A percentile compares a stretch with the other conserved stretches of the same genome.
These are phyloP conservation scores for Rhinopomastus cyanomelas DNA, from an alignment of 2,113 vertebrate genomes.

Conservation along the genomic window DNA sequence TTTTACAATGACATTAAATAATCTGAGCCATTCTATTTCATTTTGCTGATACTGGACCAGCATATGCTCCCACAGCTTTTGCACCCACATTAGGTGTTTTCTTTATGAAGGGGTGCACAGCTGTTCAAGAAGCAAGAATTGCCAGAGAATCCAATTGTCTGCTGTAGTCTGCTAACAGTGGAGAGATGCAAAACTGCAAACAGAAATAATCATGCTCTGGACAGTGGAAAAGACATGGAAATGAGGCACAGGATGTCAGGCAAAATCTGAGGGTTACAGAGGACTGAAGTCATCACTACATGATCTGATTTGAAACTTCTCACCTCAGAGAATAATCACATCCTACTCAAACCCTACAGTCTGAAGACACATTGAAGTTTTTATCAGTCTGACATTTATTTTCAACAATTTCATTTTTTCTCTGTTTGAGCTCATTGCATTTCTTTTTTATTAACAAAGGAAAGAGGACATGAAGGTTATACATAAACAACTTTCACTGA, in stretches of 20 bases:
- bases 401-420: background rate
- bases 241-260: background rate
- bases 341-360: background rate
- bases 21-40: background rate
- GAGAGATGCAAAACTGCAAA: background rate
- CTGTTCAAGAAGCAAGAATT: background rate
- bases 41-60: background rate
- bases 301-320: conserved; percentile 2
- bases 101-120: background rate
- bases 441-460: conserved; percentile 22
- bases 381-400: conserved; percentile 42
- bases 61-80: background rate
- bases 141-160: background rate
- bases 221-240: background rate
- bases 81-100: background rate
- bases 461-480: background rate
- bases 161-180: background rate
- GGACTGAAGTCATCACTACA: background rate
- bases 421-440: background rate
- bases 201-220: background rate
- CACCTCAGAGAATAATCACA: background rate
- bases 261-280: background rate
- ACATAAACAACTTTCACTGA: background rate
- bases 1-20: background rate
- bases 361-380: conserved; percentile 28